Base-by-base conservation (phyloP, 2,888 invertebrate species). In the Oxystoma pomonae region DNA sequence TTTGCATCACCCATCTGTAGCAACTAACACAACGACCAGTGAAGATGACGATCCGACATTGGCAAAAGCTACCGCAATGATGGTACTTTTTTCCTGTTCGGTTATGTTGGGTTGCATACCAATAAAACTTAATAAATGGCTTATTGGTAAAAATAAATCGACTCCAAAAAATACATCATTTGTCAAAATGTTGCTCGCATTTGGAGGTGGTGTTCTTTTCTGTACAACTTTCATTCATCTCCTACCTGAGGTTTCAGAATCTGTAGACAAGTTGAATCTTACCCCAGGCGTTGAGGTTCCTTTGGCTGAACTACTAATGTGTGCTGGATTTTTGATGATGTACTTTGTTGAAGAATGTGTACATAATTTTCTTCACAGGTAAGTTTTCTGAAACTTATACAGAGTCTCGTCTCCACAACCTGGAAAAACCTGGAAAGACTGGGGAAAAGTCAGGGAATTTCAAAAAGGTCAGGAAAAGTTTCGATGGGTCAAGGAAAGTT, bases 151-250 rank as follows among this genome's bases (percentile, higher is more conserved):
- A 5, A 21, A 20, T 9, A 18, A 53, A 17, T 53, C 53, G 5
- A 19, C 83, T 18, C 82, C 83, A 0, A 82, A 82, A 65, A 78
- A 83, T 49, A 80, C 85, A 73, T 81, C 81, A 70, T 77, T 80
- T 2, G 85, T 84, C 7, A 84, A 88, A 17, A 78, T 91, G 20
- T 81, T 93, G 19, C 88, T 90, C n/a, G 76, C 77, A 58, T 89
- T 92, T 19, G 53, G 53, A 16, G 93, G 92, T n/a, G 93, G 93
- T 9, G 92, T 93, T 0, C 81, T 94, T 17, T 80, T 94, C 51
- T 88, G 89, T 67, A 93, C 93, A 1, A 92, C 92, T 2, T 92
- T 94, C 75, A 79, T 92, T 69, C 93, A 94, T 74, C 81, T 94
- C 71, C 80, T 92, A 61, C 93, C 93, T 1, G 93, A 93, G 81